Conservation (phyloP, 1,140 invertebrate genomes). For the Doryteuthis pealeii region DNA sequence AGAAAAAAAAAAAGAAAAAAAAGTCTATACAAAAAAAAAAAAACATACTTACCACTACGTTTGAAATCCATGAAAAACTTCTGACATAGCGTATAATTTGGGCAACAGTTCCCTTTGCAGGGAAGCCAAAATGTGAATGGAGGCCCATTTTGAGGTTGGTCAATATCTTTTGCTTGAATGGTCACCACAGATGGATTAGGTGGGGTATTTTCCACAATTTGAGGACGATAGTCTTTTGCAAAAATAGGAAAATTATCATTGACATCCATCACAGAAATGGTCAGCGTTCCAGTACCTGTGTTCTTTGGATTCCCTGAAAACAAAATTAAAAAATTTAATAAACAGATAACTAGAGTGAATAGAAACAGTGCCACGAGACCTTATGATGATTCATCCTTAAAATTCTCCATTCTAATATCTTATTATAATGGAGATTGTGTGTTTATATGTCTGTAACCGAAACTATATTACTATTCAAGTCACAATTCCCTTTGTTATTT, state of each 20-base stretch:
- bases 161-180: slow-evolving; percentile 84
- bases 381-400: too few species aligned
- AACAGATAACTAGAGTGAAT: neutral
- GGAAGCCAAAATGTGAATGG: slow-evolving; percentile 87
- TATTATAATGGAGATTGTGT: too few species aligned
- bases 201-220: slow-evolving; percentile 82
- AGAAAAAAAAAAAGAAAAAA: too few species aligned
- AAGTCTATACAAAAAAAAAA: too few species aligned
- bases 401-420: too few species aligned
- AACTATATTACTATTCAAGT: too few species aligned
- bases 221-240: slow-evolving; percentile 87
- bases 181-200: slow-evolving; percentile 81
- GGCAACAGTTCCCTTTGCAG: slow-evolving; percentile 14
- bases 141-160: slow-evolving; percentile 73
- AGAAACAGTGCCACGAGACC: too few species aligned
- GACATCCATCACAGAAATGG: slow-evolving; percentile 92
- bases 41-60: too few species aligned
- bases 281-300: slow-evolving; percentile 92
- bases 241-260: slow-evolving; percentile 92
- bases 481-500: too few species aligned
- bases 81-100: slow-evolving; percentile 18
- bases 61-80: slow-evolving; percentile 43
- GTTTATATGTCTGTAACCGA: too few species aligned
- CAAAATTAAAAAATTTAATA: slow-evolving; percentile 9
- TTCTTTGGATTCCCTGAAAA: slow-evolving; percentile 72